Base-by-base conservation (phyloP, 2,113 vertebrate genomes). In the Cnemophilus loriae region DNA sequence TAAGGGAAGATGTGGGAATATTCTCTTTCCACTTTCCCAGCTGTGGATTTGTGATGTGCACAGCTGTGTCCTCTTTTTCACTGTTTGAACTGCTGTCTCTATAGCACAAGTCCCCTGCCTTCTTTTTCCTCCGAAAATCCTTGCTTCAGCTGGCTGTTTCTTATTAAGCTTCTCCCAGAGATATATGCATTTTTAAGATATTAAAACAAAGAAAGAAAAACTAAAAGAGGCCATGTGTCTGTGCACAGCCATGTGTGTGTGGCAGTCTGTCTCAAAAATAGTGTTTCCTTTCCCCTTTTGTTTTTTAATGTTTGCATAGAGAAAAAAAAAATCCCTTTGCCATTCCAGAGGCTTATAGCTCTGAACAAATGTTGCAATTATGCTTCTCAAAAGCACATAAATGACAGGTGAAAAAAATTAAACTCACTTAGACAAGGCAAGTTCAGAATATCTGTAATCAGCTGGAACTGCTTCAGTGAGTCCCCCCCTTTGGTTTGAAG, bases 351-450 rank as follows among this genome's bases (percentile, higher is more conserved):
- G 61, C 78, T 74, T 92, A 60, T 17, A 95, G 95, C 94, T 96
- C 95, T 65, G 86, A 81, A 95, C 89, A 96, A 97, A 96, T 73
- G 77, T 81, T 83, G 96, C 91, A 97, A 97, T 97, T 98, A 97
- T 41, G 53, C 94, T 95, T 96, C 79, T 87, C 80, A 68, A 96
- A 95, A 78, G 89, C 73, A 78, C 59, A 30, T 95, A 97, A 97
- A 84, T 97, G 96, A 95, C 94, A 97, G 94, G 91, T 91, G 82
- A 50, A 81, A 87, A 83, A 92, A 94, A 93, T 86, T 95, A 96
- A 97, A 95, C 84, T 84, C 87, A 97, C 84, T 96, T 95, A 95
- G 69, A 83, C 59, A 69, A 97, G 76, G 55, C 63, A 97, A 57
- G 47, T 95, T 96, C 60, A 92, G 71, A 97, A 90, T 91, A 79